These are phyloP conservation scores for Argyrosomus japonicus DNA, from an alignment of 2,113 vertebrate genomes.

Conservation along the genomic window DNA sequence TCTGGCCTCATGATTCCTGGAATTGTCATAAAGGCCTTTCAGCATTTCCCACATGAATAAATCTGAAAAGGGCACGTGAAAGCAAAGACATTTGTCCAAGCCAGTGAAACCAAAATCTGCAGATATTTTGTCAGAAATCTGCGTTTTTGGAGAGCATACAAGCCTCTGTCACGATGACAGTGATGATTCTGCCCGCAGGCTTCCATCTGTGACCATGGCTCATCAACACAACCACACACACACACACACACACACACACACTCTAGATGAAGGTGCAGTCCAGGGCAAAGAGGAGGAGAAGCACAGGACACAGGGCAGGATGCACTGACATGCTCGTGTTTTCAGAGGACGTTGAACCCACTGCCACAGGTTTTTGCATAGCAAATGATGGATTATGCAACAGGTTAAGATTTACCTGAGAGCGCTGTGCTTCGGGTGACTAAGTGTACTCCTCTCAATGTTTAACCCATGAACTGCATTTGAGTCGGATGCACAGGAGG, in stretches of 20 bases:
- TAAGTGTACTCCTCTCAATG: background rate
- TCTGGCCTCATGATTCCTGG: background rate
- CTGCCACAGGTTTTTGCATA: conserved; percentile 40
- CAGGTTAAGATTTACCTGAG: conserved; percentile 31
- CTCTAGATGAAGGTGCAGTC: background rate
- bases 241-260: background rate
- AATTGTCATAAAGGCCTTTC: background rate
- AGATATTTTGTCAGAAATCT: background rate
- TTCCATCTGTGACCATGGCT: conserved; percentile 62
- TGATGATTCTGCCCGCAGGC: conserved; percentile 35
- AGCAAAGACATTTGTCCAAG: background rate
- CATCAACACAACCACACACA: conserved; percentile 1
- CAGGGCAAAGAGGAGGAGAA: background rate
- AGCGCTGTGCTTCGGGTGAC: background rate
- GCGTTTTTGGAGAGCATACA: background rate
- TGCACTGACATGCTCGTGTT: conserved; percentile 44
- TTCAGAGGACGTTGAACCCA: conserved; percentile 47
- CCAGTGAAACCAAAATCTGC: background rate
- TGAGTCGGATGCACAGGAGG: background rate
- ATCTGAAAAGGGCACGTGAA: background rate
- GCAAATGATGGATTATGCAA: conserved; percentile 31
- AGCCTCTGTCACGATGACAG: conserved; percentile 27
- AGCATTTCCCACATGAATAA: background rate
- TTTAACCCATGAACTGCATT: background rate
- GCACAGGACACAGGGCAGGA: background rate